A percentile compares a stretch with the other conserved stretches of the same genome.
phyloP scores from a whole-genome alignment of 2,888 invertebrate species.

The Elaeidobius kamerunicus region DNA sequence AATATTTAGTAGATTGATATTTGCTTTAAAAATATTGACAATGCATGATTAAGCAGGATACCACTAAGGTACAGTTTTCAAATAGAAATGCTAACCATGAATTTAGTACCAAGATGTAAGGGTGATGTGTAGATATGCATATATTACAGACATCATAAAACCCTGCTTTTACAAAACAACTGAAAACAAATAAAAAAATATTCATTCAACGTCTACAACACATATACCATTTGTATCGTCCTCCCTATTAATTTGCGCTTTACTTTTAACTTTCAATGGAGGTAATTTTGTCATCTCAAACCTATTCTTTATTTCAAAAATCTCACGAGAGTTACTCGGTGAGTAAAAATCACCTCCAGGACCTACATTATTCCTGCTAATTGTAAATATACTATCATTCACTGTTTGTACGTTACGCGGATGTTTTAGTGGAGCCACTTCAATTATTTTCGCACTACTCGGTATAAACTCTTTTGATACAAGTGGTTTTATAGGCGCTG shows the following conservation, averaged over 20 bases:
- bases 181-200: not conserved
- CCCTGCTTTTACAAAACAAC: not conserved
- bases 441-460: not conserved
- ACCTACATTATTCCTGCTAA: constrained; percentile 32
- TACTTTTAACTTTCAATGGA: constrained; percentile 14
- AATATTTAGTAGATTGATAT: no score
- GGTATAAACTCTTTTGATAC: constrained; percentile 21
- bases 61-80: no score
- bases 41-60: not conserved
- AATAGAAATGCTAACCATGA: no score
- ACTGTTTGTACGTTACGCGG: constrained; percentile 41
- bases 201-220: constrained; percentile 24
- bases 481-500: constrained; percentile 40
- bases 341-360: constrained; percentile 35
- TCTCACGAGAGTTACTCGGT: constrained; percentile 21
- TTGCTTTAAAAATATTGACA: no score
- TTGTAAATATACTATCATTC: constrained; percentile 40
- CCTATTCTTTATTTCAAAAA: constrained; percentile 33
- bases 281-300: constrained; percentile 21
- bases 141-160: not conserved
- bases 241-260: constrained; percentile 15
- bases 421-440: constrained; percentile 16
- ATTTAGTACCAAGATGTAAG: not conserved
- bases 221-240: constrained; percentile 23
- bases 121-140: not conserved